Evolutionary conservation across 2,888 invertebrate species (phyloP).

Genomic region (Xanthorhoe spadicearia): DNA sequence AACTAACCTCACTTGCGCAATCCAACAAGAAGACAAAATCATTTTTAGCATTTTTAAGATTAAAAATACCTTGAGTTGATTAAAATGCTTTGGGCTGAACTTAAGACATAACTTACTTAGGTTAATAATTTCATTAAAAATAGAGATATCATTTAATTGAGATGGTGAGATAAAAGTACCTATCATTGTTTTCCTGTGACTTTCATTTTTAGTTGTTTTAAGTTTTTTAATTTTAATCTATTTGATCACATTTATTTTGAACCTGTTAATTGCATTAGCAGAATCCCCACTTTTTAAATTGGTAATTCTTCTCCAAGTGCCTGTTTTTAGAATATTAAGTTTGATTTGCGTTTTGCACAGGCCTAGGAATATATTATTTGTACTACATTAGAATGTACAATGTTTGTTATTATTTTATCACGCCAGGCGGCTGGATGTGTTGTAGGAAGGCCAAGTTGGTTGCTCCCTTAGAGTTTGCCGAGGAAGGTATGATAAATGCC

Average conservation of each 20-base stretch:
- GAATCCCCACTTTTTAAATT: not conserved
- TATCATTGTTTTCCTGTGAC: not conserved
- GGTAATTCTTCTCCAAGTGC: not conserved
- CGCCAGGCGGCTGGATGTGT: constrained; percentile 74
- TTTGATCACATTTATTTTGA: not conserved
- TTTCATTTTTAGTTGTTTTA: not conserved
- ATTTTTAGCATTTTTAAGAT: constrained; percentile 36
- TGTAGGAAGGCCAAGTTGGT: constrained; percentile 70
- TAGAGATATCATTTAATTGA: not conserved
- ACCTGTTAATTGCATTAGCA: no score
- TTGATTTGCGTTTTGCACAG: not conserved
- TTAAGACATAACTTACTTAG: no score
- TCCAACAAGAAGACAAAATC: constrained; percentile 44
- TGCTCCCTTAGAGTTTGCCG: constrained; percentile 60
- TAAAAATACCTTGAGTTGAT: no score
- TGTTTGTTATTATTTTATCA: constrained; percentile 47
- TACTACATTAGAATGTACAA: constrained; percentile 20
- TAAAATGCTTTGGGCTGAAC: not conserved
- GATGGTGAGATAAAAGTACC: not conserved
- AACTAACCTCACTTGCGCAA: constrained; percentile 61
- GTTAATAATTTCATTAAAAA: no score
- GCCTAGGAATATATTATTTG: not conserved
- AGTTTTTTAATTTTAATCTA: no score
- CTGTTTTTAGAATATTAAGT: not conserved
- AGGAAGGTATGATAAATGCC: constrained; percentile 61